Conservation (phyloP, 2,888 invertebrate genomes). For the Cancer borealis region DNA sequence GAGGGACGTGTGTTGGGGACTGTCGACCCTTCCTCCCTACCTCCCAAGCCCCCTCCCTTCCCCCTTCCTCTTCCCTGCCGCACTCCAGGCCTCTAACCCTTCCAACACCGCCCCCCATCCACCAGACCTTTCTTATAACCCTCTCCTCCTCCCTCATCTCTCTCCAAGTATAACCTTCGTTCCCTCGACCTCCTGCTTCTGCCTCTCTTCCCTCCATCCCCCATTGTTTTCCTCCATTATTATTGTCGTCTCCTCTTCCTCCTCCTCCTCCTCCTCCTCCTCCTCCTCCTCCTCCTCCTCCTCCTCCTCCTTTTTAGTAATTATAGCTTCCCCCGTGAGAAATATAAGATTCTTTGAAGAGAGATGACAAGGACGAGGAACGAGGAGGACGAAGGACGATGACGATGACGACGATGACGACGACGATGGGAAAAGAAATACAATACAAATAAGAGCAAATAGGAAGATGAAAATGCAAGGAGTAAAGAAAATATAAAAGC, state of each 20-base stretch:
- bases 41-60: neutral
- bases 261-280: neutral
- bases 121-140: neutral
- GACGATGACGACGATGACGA: neutral
- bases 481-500: too few relatives aligned
- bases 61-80: neutral
- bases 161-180: neutral
- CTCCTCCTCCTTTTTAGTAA: neutral
- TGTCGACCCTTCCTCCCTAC: neutral
- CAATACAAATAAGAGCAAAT: too few relatives aligned
- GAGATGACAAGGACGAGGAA: neutral
- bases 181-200: neutral
- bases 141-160: slow-evolving; percentile 25
- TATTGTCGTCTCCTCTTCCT: neutral
- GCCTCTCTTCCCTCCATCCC: too few relatives aligned
- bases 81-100: too few relatives aligned
- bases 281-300: neutral
- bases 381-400: neutral
- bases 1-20: neutral
- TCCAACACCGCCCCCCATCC: too few relatives aligned
- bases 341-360: neutral
- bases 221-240: neutral
- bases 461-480: too few relatives aligned
- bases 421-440: neutral
- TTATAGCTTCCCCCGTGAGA: neutral